phyloP scores from a whole-genome alignment of 2,113 vertebrate genomes.

The Pseudolaguvia tuberculata region DNA sequence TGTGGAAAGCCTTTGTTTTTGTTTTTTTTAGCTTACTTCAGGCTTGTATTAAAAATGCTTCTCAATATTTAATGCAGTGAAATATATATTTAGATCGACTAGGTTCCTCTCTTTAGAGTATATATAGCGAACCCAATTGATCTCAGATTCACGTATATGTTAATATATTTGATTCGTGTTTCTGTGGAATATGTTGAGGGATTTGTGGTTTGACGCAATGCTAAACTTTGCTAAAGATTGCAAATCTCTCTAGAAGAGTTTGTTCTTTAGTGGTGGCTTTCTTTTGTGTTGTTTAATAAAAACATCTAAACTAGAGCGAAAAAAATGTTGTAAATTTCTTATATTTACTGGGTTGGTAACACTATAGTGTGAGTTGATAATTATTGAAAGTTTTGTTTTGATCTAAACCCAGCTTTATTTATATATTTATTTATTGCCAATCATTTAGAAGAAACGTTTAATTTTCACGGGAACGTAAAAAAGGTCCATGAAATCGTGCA shows the following conservation, averaged over 20 bases:
- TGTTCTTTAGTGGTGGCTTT: neutral
- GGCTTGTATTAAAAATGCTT: neutral
- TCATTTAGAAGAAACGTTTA: neutral
- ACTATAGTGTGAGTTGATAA: neutral
- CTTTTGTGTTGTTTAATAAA: neutral
- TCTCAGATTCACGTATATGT: neutral
- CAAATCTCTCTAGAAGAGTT: neutral
- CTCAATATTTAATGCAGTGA: neutral
- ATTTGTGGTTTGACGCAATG: constrained; percentile 2
- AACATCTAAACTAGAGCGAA: neutral
- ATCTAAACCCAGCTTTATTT: neutral
- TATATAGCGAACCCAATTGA: neutral
- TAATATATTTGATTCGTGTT: neutral
- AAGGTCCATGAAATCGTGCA: neutral
- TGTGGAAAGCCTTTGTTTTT: neutral
- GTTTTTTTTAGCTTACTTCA: no score
- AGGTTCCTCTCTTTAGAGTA: neutral
- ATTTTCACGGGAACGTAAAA: neutral
- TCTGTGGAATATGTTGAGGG: neutral
- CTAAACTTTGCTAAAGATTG: constrained; percentile 9
- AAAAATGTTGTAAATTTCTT: neutral
- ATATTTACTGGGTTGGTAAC: no score
- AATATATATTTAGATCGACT: neutral
- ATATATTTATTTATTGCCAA: no score
- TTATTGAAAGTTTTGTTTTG: neutral